Evolutionary conservation across 2,113 vertebrate species (phyloP), one percentile per base, ranked within the genome.

Genomic region (Microcebus murinus): DNA sequence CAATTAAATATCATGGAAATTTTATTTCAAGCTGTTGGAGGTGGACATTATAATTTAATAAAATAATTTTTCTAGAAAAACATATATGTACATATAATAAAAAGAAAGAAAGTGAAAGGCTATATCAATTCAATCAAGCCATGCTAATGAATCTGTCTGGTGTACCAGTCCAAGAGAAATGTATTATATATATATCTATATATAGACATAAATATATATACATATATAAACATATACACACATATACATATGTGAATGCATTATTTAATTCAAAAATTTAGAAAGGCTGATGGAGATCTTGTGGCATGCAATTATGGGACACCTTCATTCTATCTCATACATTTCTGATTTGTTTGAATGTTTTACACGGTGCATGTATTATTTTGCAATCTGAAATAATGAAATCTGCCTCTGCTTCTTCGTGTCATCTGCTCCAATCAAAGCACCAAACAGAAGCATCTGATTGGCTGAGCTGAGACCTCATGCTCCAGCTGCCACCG

Each of bases 1-100:
- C 21, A 98, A 97, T 86, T 98, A 98, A 98, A 97, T 59, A 74
- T 20, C 73, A 87, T 85, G 65, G 55, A 80, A 92, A 59, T 61
- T 57, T 63, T 55, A 74, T 70, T 27, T 88, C 83, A 48, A 57
- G 59, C 48, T 31, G 95, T 95, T 77, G 50, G 83, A 87, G 80
- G 87, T 65, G 67, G 93, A 93, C 68, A n/a, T 57, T 18, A 0
- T 79, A 0, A 27, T 18, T 42, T 31, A 55, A 74, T 82, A 3
- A 27, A 85, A 55, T 65, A 52, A 92, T 93, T 94, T 61, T 93
- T 27, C 3, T 36, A 59, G 45, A 92, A 29, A 79, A 79, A 71
- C 15, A n/a, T 67, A 71, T n/a, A n/a, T 55, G 34, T 13, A 86
- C 20, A 21, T 2, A 12, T 63, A 63, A 71, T 34, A 55, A 31